Evolutionary conservation across 2,797 vertebrate genomes (phyloP).

Genomic region (Artibeus lituratus): DNA sequence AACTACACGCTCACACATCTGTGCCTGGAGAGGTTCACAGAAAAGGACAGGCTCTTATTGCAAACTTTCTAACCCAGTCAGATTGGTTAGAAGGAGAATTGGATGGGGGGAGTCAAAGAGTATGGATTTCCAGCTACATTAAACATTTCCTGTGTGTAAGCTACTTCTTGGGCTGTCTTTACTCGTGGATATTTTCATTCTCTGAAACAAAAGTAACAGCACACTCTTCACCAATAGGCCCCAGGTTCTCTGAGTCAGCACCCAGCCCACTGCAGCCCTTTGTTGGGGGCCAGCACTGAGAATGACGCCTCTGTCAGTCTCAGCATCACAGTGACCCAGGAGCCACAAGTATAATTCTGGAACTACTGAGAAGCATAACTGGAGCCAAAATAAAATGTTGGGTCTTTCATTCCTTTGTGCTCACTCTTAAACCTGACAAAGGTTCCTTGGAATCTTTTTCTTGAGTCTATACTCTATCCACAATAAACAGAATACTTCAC

Average conservation of each 20-base stretch:
- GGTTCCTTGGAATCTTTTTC: background rate
- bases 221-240: background rate
- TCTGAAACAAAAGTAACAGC: background rate
- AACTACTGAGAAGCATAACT: background rate
- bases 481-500: background rate
- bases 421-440: background rate
- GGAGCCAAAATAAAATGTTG: background rate
- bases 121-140: background rate
- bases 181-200: background rate
- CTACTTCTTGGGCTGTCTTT: background rate
- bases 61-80: background rate
- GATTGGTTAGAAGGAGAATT: background rate
- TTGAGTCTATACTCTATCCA: background rate
- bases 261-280: background rate
- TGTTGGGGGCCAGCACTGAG: background rate
- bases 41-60: background rate
- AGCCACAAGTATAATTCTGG: background rate
- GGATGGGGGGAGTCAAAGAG: background rate
- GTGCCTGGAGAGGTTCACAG: background rate
- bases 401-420: background rate
- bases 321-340: background rate
- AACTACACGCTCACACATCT: background rate
- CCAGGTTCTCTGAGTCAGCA: background rate
- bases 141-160: background rate
- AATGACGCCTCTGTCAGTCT: background rate